phyloP scores from a whole-genome alignment of 2,797 vertebrate species.

The Liparis tanakae region DNA sequence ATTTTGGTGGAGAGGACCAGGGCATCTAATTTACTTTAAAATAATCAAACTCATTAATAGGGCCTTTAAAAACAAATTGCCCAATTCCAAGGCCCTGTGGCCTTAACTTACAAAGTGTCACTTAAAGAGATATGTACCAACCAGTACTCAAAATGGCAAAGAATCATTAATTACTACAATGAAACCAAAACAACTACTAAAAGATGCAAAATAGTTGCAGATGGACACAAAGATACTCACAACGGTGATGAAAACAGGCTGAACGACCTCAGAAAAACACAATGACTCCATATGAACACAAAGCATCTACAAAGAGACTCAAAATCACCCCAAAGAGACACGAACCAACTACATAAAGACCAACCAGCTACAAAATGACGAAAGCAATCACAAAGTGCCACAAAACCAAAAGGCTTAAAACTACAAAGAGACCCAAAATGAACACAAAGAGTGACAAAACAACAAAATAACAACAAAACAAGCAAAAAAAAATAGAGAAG shows the following conservation, averaged over 20 bases:
- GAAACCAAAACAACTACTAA: neutral
- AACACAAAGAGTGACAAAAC: neutral
- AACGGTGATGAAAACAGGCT: neutral
- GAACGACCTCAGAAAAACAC: neutral
- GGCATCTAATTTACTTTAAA: slow-evolving; percentile 5
- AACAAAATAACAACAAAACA: neutral
- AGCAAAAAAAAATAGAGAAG: neutral
- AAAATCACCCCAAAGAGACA: neutral
- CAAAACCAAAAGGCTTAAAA: neutral
- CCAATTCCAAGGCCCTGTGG: neutral
- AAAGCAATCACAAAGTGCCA: neutral
- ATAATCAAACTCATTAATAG: neutral
- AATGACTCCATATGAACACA: neutral
- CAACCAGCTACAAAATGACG: neutral
- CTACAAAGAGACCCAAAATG: neutral
- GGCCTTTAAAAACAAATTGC: neutral
- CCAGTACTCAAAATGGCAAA: neutral
- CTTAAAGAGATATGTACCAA: no score
- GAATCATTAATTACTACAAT: neutral
- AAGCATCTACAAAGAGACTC: neutral
- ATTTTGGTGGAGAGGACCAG: neutral
- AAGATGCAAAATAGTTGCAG: neutral
- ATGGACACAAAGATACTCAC: neutral
- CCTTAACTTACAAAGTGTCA: neutral
- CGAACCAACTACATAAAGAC: neutral